Evolutionary conservation across 2,797 vertebrate genomes (phyloP), one percentile per base, ranked within the genome.

Genomic region (Gadopsis bispinosus): DNA sequence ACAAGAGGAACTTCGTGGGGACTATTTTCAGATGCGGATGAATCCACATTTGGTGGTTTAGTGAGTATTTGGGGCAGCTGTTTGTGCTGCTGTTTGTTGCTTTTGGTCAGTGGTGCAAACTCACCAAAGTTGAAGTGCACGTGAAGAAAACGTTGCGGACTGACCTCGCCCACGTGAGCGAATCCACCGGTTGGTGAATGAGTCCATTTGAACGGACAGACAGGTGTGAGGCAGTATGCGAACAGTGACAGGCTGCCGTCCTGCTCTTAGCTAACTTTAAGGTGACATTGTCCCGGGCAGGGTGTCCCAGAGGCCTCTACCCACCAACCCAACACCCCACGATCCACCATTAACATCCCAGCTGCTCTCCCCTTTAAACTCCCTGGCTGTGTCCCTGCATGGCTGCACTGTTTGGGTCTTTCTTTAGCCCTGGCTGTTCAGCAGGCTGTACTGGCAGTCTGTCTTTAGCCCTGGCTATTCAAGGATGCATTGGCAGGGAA

Each of bases 261-360:
- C 82, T 82, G 73, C 81, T 82, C 63, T 90, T 87, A 81, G 68
- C 84, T 47, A 80, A 87, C 76, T 77, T 86, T 85, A 90, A 88
- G 86, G 89, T 91, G 87, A 92, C 88, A 80, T 86, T 90, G 89
- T 87, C 81, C 77, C 81, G 83, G 74, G 83, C 86, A 85, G 80
- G 55, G 51, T 39, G 79, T 91, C 87, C 80, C 75, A 62, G 14
- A 86, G 84, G 83, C 82, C 64, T 79, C 54, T 26, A 76, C 68
- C 60, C 77, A 79, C 72, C 75, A 56, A 61, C 47, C 63, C 60
- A 73, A 54, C 66, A 62, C 66, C 51, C 69, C 33, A 9, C 19
- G 31, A 69, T 45, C 50, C 43, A 20, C 65, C 65, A 26, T 35
- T 50, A 75, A 51, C 80, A 85, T 53, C 78, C 69, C 83, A 87